A percentile compares a stretch with the other conserved stretches of the same genome.
Conservation (phyloP, 1,140 invertebrate genomes). For the Pseudobourletiella spinata region DNA sequence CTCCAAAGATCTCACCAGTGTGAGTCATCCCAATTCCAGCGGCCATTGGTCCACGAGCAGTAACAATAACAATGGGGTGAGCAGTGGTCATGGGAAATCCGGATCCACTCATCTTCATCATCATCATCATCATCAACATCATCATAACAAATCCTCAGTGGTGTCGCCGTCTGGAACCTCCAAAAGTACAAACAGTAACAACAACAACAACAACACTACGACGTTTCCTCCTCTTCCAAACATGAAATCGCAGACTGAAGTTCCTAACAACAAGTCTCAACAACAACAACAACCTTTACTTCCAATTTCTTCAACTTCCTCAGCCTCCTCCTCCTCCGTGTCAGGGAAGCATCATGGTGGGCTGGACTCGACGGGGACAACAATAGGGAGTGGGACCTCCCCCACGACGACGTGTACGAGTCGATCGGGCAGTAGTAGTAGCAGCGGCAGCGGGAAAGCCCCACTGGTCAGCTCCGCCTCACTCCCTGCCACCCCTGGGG, state of each 20-base stretch:
- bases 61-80: slow-evolving; percentile 1
- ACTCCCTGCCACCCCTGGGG: too few species aligned
- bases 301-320: slow-evolving; percentile 1
- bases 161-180: slow-evolving; percentile 39
- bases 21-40: background rate
- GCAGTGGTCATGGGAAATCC: slow-evolving; percentile 38
- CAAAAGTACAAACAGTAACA: slow-evolving; percentile 22
- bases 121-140: slow-evolving; percentile 24
- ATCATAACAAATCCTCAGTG: too few species aligned
- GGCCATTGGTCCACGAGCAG: background rate
- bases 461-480: too few species aligned
- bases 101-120: slow-evolving; percentile 30
- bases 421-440: too few species aligned
- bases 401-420: too few species aligned
- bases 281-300: slow-evolving; percentile 11
- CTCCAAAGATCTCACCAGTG: slow-evolving; percentile 36
- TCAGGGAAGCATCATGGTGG: slow-evolving; percentile 14
- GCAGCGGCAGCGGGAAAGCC: too few species aligned
- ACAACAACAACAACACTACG: too few species aligned
- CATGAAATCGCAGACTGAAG: slow-evolving; percentile 15
- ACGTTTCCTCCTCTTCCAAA: slow-evolving; percentile 7
- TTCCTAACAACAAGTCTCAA: slow-evolving; percentile 10
- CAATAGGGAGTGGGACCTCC: too few species aligned
- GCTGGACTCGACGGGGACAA: too few species aligned
- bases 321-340: too few species aligned